Conservation (phyloP, 2,888 invertebrate genomes). For the Ormyrus labotus region DNA sequence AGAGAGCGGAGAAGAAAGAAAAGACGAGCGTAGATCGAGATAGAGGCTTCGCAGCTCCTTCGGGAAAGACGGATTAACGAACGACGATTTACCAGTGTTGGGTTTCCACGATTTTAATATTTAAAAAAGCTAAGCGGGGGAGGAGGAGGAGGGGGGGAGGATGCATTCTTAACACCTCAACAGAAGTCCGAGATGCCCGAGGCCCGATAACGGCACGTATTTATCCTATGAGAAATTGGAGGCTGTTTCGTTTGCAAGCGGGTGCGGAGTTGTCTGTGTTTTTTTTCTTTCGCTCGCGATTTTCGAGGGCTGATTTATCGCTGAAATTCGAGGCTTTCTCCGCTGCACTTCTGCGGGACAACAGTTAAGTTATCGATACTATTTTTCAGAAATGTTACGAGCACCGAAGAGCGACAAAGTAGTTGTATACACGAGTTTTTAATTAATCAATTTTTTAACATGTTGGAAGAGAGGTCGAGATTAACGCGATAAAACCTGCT, state of each 20-base stretch:
- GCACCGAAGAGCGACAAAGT: no score
- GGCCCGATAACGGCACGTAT: slow-evolving; percentile 64
- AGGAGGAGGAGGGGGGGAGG: slow-evolving; percentile 37
- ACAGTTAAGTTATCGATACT: no score
- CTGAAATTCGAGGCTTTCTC: no score
- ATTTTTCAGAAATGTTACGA: no score
- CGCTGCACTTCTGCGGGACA: no score
- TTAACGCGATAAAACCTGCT: no score
- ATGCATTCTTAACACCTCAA: slow-evolving; percentile 71
- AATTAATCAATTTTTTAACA: no score
- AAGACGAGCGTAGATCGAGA: neutral
- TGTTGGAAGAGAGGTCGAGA: no score
- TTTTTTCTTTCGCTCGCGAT: neutral
- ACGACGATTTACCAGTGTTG: slow-evolving; percentile 54
- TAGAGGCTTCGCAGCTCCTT: slow-evolving; percentile 11
- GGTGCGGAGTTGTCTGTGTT: neutral
- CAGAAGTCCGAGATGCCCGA: slow-evolving; percentile 70
- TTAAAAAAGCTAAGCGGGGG: slow-evolving; percentile 23
- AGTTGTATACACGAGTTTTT: no score
- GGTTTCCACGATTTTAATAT: slow-evolving; percentile 56
- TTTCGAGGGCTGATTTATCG: neutral
- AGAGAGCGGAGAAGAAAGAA: slow-evolving; percentile 4
- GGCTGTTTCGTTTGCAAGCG: slow-evolving; percentile 60
- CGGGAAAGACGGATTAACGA: slow-evolving; percentile 45
- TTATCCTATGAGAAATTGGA: slow-evolving; percentile 72